These are phyloP conservation scores for Sturnira hondurensis DNA, from an alignment of 2,113 vertebrate species.

Conservation along the genomic window DNA sequence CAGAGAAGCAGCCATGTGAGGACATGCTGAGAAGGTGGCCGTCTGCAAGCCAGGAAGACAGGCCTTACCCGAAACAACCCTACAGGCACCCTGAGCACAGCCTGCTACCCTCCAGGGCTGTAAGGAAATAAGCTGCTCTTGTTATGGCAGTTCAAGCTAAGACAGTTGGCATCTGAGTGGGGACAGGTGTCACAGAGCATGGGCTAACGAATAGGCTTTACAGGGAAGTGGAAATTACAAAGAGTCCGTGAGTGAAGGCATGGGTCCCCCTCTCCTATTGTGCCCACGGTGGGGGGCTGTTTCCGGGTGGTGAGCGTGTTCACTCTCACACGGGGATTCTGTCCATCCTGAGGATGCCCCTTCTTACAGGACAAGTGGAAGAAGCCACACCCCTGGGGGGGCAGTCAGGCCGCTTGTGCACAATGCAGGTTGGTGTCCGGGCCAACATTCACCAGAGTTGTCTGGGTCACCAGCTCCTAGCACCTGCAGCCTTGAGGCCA, in stretches of 20 bases:
- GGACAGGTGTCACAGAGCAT: neutral
- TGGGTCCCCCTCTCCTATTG: neutral
- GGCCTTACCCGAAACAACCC: neutral
- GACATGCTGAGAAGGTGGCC: neutral
- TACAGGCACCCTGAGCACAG: neutral
- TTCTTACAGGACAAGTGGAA: neutral
- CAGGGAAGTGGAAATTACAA: neutral
- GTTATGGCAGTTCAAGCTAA: neutral
- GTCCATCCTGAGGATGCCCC: neutral
- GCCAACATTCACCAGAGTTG: neutral
- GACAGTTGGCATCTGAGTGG: neutral
- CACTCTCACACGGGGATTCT: neutral
- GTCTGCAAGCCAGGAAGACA: neutral
- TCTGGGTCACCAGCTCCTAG: neutral
- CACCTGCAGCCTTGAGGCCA: neutral
- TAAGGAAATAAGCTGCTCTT: neutral
- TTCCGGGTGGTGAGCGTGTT: neutral
- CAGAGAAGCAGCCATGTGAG: neutral
- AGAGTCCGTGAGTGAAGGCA: fast-evolving
- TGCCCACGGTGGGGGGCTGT: neutral
- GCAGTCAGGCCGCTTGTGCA: neutral
- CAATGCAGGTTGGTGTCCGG: neutral
- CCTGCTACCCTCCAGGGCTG: neutral
- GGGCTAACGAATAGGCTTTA: neutral
- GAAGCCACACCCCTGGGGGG: neutral